Evolutionary conservation across 53 echinoderm and acorn worm genomes (phyloP), one percentile per base, ranked within the genome.

Genomic region (Apostichopus leukothele): DNA sequence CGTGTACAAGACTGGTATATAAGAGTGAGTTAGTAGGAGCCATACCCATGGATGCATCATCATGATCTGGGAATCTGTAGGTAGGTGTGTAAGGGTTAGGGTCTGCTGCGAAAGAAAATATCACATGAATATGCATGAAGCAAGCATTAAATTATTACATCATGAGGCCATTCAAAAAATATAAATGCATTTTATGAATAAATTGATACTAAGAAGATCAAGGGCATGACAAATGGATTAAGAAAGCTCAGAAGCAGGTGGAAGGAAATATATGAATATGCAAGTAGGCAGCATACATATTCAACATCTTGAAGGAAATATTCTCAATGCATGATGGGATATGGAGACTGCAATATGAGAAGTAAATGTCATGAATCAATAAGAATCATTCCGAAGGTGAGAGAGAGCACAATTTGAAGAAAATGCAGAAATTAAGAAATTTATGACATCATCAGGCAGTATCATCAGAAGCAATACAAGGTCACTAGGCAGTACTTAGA

Each of bases 41-140:
- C 71, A 39, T 90, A 83, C 83, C 74, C 22, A 81, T 22, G 20
- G 54, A 51, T 8, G 52, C 55, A 79, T n/a, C 53, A 79, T 53
- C 54, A 54, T 54, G 91, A 88, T 81, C 91, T 22, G 91, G 94
- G 88, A 93, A 93, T 80, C 68, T 75, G 90, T 93, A 93, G 83
- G 92, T 93, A 74, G 94, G 91, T 83, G 66, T 89, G 80, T 92
- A 93, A 21, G 90, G 88, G 83, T 93, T 92, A 84, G 68, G 80
- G 53, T 94, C 94, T 94, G 90, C 84, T 67, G 76, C 22, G 25
- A 61, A 71, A 21, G 73, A 52, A 75, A 75, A 87, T 5, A 75
- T 51, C 5, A 55, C 1, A 87, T 75, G 75, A 74, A 74, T 53
- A 74, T 75, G 53, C 20, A 87, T 67, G 22, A 89, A 89, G 81